Base-by-base conservation (phyloP, 2,888 invertebrate species). In the Coecobrya sp. region DNA sequence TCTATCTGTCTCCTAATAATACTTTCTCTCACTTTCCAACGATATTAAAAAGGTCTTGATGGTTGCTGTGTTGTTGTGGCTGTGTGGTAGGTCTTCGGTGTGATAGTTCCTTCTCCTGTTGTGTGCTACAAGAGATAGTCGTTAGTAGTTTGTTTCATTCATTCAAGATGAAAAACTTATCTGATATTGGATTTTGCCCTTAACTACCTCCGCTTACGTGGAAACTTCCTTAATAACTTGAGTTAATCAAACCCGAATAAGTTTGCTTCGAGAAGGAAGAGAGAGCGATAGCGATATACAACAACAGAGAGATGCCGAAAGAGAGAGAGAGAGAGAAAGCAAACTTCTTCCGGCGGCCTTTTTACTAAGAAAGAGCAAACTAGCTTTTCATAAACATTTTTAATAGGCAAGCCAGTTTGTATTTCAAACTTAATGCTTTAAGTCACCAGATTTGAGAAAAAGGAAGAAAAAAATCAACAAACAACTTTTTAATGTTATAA, bases 161-260 rank as follows among this genome's bases (percentile, higher is more conserved):
- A 65, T 82, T 73, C 55, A 55, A 52, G 70, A 89, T 89, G 84
- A 73, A 86, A 92, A 92, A 89, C 89, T 92, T 92, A 92, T 92
- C 81, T 89, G 89, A 89, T 92, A 92, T 89, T 89, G 88, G 89
- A 89, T 89, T 89, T 84, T 73, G 65, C 62, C 36, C 84, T 70
- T 82, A 89, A 89, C 89, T 79, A 59, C 68, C 81, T 52, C 82
- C 89, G 81, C 89, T 84, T 89, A 73, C 89, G 73, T 84, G 84
- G 49, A 89, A 89, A 89, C 84, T 89, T 89, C 89, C 89, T 84
- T 89, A 89, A 89, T 89, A 89, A 89, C 89, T 84, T 73, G 89
- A 89, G 89, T 84, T 89, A 89, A 89, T 89, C 89, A 89, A 84
- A 84, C 62, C 59, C 3, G 59, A 59, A 82, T 62, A 36, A 36